Percentiles rank a stretch among this genome's conserved stretches.
Conservation (phyloP, 2,888 invertebrate species). For the Incurvaria masculella region DNA sequence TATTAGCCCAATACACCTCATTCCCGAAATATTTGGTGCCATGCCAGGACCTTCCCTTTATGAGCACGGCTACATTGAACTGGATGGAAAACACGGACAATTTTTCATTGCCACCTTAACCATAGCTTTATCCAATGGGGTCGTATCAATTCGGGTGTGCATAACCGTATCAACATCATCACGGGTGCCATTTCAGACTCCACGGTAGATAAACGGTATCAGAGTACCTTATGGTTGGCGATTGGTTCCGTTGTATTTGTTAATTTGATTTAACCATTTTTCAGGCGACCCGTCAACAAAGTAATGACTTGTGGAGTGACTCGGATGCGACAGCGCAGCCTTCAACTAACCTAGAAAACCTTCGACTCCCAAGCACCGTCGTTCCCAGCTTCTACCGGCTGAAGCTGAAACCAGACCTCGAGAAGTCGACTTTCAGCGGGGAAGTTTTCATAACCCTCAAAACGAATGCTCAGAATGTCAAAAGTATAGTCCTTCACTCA, state of each 20-base stretch:
- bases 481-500: conserved; percentile 49
- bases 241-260: not conserved
- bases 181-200: too few relatives aligned
- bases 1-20: too few relatives aligned
- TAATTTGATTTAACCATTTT: too few relatives aligned
- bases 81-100: too few relatives aligned
- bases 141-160: too few relatives aligned
- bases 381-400: conserved; percentile 57
- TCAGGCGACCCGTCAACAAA: conserved; percentile 26
- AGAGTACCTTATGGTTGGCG: not conserved
- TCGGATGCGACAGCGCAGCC: conserved; percentile 35
- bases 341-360: conserved; percentile 27
- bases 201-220: too few relatives aligned
- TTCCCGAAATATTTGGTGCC: too few relatives aligned
- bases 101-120: too few relatives aligned
- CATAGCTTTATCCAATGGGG: too few relatives aligned
- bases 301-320: conserved; percentile 44
- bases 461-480: conserved; percentile 30
- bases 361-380: conserved; percentile 44
- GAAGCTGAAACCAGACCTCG: conserved; percentile 50
- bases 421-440: conserved; percentile 37
- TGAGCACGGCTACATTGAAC: too few relatives aligned
- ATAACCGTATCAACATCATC: too few relatives aligned
- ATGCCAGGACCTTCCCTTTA: too few relatives aligned
- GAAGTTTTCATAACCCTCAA: conserved; percentile 47